phyloP scores from a whole-genome alignment of 2,113 vertebrate species.

The Heteronetta atricapilla region DNA sequence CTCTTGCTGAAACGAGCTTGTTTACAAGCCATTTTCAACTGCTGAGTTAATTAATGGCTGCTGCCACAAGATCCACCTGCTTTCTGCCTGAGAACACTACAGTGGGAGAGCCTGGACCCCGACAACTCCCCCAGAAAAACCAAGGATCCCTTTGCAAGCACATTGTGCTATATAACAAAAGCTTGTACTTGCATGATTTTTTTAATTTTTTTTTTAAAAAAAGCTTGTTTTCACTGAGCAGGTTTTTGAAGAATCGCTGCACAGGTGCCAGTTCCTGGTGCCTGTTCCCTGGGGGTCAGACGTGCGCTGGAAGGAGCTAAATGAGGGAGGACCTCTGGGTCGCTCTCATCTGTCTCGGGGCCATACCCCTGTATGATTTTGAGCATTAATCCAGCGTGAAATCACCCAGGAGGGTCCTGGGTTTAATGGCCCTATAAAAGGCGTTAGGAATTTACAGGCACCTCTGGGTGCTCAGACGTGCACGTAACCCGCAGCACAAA shows the following conservation, averaged over 20 bases:
- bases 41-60: background rate
- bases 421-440: background rate
- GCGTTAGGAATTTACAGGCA: background rate
- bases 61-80: accelerated
- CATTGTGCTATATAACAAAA: accelerated
- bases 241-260: accelerated
- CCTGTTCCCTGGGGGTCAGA: background rate
- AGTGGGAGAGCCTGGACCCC: background rate
- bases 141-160: accelerated
- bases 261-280: accelerated
- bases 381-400: background rate
- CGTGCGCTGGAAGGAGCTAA: background rate
- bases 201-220: no score
- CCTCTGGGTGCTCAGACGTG: background rate
- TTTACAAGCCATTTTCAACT: background rate
- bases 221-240: no score
- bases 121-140: background rate
- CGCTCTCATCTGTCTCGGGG: background rate
- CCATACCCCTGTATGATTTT: accelerated
- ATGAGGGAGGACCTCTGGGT: background rate
- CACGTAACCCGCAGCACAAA: background rate
- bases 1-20: background rate
- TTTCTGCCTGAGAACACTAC: background rate
- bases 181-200: background rate
- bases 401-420: background rate